Evolutionary conservation across 1,140 invertebrate genomes (phyloP), one percentile per base, ranked within the genome.

Genomic region (Aleiodes sp.): DNA sequence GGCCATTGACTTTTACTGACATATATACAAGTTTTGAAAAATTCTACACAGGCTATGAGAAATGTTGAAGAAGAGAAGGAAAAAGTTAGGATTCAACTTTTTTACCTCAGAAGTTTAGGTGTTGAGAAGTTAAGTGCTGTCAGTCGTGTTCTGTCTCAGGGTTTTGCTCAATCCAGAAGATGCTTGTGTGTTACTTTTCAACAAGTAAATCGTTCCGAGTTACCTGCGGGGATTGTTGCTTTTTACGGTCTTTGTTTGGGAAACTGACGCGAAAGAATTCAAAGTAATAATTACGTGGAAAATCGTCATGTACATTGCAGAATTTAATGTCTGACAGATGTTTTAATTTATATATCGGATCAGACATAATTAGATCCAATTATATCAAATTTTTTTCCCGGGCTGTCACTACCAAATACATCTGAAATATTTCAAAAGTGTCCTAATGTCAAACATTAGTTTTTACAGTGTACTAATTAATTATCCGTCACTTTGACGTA

Each of bases 41-140:
- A n/a, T n/a, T n/a, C n/a, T n/a, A n/a, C 46, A 52, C 16, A 24
- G 46, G 4, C 16, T 2, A 21, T 24, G n/a, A 52, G 10, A 46
- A 52, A 21, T 52, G 46, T 52, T 63, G 60, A 31, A 1, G 14
- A n/a, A 4, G 16, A 37, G 33, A 33, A 61, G 37, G 65, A 71
- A 60, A 79, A 82, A 79, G 77, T 81, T 81, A 71, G 71, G 71
- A 78, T 81, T 74, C 76, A 82, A 81, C 76, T 82, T 80, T n/a
- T n/a, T 75, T 72, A 73, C 46, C 43, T 16, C 46, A 10, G 72
- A n/a, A n/a, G n/a, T n/a, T n/a, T n/a, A n/a, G 72, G 72, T 72
- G 72, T 71, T 73, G 68, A 78, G 74, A 81, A 82, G 78, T 82
- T 78, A 79, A 79, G 77, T 72, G 73, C 72, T 72, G 75, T 77